Base-by-base conservation (phyloP, 2,888 invertebrate species). In the Netelia melanura region DNA sequence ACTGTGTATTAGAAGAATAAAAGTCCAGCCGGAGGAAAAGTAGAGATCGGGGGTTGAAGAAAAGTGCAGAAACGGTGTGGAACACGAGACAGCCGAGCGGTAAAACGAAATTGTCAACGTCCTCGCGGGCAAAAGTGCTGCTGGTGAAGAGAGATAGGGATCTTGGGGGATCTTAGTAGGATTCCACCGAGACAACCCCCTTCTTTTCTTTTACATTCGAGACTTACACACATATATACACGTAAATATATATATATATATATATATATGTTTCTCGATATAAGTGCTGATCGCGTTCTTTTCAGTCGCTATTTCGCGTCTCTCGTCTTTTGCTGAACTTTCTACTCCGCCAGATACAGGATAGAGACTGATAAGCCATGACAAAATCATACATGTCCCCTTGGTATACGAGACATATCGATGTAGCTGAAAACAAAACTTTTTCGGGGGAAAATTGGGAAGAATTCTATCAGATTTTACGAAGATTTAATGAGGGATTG, bases 71-170 rank as follows among this genome's bases (percentile, higher is more conserved):
- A 67, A 81, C 78, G 61, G 75, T 62, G 76, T 54, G 75, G 83
- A 61, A 85, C 86, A 88, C 79, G 84, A 86, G 77, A 87, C 84
- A 82, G 81, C 71, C 79, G 84, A 87, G 85, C 88, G 90, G 90
- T 92, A 91, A 92, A 92, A 91, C 90, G 89, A 85, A 91, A 92
- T 91, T 91, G 91, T 92, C 92, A 91, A 91, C 90, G 89, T 90
- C 88, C 87, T 85, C 86, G 87, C 88, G 87, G 87, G 68, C 58
- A 54, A 78, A 84, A 77, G 64, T 84, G 70, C 44, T 48, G 30
- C 61, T 52, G 61, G 72, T 76, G 78, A n/a, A 81, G 43, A 52
- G 17, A 61, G 61, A 84, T 23, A 83, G 43, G 48, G 70, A 79
- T 79, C 83, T 83, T 78, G 11, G 52, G 23, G 67, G 76, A 72